These are phyloP conservation scores for Pocillopora grandis DNA, from an alignment of 92 coral and sea anemone genomes.

Conservation along the genomic window DNA sequence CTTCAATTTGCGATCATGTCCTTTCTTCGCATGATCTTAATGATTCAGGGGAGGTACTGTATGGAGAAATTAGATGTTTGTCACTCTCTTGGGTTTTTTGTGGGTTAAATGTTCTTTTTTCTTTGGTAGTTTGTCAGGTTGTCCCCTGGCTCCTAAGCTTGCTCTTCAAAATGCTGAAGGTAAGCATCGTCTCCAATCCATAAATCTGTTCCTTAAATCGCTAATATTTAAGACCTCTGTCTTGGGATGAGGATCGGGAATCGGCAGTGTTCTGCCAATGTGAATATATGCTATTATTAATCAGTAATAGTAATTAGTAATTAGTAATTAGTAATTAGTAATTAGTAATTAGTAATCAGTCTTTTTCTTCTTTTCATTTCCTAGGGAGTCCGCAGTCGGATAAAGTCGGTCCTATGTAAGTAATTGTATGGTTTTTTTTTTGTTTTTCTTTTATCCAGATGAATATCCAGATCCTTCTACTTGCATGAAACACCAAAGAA, in stretches of 20 bases:
- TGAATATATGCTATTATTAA: background rate
- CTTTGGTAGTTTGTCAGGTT: constrained; percentile 80
- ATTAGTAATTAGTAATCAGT: too few species aligned
- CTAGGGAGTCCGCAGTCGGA: constrained; percentile 29
- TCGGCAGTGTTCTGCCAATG: too few species aligned
- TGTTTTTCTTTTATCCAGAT: background rate
- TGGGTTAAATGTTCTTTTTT: background rate
- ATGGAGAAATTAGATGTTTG: background rate
- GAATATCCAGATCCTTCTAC: background rate
- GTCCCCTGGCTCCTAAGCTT: constrained; percentile 94
- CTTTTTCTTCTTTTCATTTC: constrained; percentile 1
- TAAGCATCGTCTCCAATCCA: background rate
- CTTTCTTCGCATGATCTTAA: too few species aligned
- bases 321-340: too few species aligned
- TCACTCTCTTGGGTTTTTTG: too few species aligned
- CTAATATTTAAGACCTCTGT: too few species aligned
- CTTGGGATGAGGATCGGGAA: too few species aligned
- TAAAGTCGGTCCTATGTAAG: constrained; percentile 69
- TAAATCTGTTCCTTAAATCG: background rate
- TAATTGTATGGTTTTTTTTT: background rate
- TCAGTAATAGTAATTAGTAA: too few species aligned
- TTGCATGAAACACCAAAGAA: too few species aligned
- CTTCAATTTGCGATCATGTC: too few species aligned
- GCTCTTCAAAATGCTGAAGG: constrained; percentile 47
- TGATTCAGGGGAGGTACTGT: too few species aligned